Evolutionary conservation across 2,888 invertebrate species (phyloP).

Genomic region (Notodonta ziczac): DNA sequence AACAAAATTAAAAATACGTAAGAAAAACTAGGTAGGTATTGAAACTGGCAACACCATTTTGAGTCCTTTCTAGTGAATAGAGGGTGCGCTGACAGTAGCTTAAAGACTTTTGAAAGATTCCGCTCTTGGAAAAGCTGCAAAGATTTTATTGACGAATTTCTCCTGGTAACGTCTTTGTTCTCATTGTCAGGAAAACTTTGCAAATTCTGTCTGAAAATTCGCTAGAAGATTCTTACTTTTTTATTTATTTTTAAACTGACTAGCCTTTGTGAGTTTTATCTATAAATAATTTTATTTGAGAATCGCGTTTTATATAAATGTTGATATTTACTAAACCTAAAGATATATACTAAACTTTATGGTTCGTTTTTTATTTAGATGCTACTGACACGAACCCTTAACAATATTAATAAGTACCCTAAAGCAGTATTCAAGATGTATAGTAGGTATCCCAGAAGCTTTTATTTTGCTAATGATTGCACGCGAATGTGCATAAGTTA

Average conservation of each 20-base stretch:
- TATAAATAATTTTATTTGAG: not conserved
- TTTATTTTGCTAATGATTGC: no score
- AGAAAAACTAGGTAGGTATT: not conserved
- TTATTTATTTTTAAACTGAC: conserved; percentile 12
- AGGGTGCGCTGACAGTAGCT: conserved; percentile 54
- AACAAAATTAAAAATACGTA: not conserved
- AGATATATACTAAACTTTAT: no score
- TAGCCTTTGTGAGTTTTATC: not conserved
- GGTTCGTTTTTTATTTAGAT: no score
- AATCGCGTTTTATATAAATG: not conserved
- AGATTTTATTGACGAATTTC: conserved; percentile 60
- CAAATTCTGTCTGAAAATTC: conserved; percentile 19
- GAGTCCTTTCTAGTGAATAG: conserved; percentile 66
- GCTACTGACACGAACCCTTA: no score
- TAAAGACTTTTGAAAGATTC: conserved; percentile 65
- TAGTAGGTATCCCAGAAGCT: no score
- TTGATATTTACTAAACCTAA: not conserved
- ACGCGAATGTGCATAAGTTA: no score
- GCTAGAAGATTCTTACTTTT: conserved; percentile 17
- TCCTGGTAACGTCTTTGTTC: conserved; percentile 44
- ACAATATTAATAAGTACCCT: no score
- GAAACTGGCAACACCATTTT: conserved; percentile 45
- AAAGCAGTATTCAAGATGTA: no score
- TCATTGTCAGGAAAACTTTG: conserved; percentile 37
- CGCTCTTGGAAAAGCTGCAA: conserved; percentile 61